Evolutionary conservation across 2,797 vertebrate species (phyloP), one percentile per base, ranked within the genome.

Genomic region (Gymnodraco acuticeps): DNA sequence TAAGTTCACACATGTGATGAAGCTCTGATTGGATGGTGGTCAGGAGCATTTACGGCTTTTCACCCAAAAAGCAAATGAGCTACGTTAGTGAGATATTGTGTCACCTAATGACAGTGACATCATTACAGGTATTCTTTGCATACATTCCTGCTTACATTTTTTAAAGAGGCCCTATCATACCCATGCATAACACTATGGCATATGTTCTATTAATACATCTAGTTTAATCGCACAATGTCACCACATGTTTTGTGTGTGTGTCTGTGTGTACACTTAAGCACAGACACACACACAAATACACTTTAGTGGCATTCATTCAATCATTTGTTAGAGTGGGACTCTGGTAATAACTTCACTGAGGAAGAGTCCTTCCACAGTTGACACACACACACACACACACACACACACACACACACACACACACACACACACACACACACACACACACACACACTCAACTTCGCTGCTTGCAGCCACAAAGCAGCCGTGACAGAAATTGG

Each of bases 401-500:
- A 74, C 56, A 73, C 75, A 66, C 64, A 76, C 60, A 73, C 56
- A 58, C 69, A 73, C 65, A 63, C 66, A 62, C 62, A 63, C 66
- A 66, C 61, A 63, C 71, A 75, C 51, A 75, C 63, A 61, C 61
- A 55, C 31, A 55, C 15, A 12, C 54, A 75, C 51, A 75, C 63
- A 61, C 61, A 55, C 31, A 55, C 15, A 12, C 54, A 56, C 23
- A 17, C 77, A 68, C 80, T 23, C 75, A 78, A 64, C 73, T 73
- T 62, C 74, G 77, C 71, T 61, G 88, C 87, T 89, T 10, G 67
- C 75, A 85, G 88, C 82, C 83, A 90, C 88, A 88, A 92, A 90
- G 85, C 86, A 89, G 78, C 85, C 73, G 67, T 91, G 91, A 92
- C 91, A 92, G 91, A 87, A 91, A 88, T 83, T 89, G 88, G 85